Conservation (phyloP, 2,888 invertebrate genomes). For the Phania funesta region DNA sequence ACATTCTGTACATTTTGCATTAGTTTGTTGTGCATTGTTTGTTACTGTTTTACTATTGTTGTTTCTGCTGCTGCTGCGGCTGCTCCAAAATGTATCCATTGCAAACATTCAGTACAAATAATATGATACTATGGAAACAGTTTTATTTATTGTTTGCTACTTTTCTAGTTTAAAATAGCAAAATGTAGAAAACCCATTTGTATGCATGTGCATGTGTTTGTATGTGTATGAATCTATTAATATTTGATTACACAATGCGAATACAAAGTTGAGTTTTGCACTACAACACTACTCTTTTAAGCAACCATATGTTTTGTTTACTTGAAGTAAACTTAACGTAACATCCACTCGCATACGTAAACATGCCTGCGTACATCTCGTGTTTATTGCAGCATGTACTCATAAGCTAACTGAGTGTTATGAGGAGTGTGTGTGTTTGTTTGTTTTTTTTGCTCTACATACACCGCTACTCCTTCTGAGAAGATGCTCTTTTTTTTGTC, state of each 20-base stretch:
- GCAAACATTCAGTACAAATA: conserved; percentile 51
- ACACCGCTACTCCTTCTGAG: too few relatives aligned
- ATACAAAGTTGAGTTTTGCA: neutral
- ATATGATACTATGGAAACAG: conserved; percentile 29
- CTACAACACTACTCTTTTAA: neutral
- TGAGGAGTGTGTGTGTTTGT: neutral
- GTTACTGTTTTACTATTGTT: conserved; percentile 2
- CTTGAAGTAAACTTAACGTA: neutral
- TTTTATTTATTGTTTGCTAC: conserved; percentile 5
- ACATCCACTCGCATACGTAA: neutral
- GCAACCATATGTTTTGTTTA: conserved; percentile 31
- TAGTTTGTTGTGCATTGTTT: conserved; percentile 19
- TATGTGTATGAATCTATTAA: neutral
- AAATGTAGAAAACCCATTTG: conserved; percentile 10
- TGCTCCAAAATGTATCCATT: conserved; percentile 50
- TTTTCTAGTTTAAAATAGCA: conserved; percentile 29
- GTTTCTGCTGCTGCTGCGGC: neutral
- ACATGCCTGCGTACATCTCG: neutral
- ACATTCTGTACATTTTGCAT: conserved; percentile 23
- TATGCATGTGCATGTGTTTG: neutral
- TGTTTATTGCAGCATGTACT: too few relatives aligned
- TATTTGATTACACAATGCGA: conserved; percentile 49
- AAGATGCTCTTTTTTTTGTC: neutral
- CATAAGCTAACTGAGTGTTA: neutral
- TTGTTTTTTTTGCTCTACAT: too few relatives aligned